A percentile compares a stretch with the other conserved stretches of the same genome.
These are phyloP conservation scores for Platyrinchus mystaceus DNA, from an alignment of 2,797 vertebrate genomes.

Conservation along the genomic window DNA sequence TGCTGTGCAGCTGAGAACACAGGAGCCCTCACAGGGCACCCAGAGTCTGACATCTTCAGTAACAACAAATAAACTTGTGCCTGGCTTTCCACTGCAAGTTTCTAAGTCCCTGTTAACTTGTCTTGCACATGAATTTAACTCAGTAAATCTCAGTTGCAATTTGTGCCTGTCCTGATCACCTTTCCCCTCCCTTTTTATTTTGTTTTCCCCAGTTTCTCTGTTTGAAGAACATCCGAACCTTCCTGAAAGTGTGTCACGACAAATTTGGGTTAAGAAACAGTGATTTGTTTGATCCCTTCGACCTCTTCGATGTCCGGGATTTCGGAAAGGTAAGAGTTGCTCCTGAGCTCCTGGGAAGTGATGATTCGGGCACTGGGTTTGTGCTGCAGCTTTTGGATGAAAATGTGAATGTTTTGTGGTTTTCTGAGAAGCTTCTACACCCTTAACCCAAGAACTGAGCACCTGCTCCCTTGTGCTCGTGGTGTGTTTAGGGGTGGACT, in stretches of 20 bases:
- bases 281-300: slow-evolving; percentile 96
- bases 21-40: background rate
- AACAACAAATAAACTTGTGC: slow-evolving; percentile 30
- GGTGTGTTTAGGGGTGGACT: background rate
- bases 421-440: background rate
- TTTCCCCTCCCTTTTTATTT: background rate
- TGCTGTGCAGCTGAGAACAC: slow-evolving; percentile 22
- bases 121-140: background rate
- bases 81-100: rapidly evolving
- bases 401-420: background rate
- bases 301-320: slow-evolving; percentile 96
- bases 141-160: background rate
- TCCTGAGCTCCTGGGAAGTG: background rate
- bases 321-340: slow-evolving; percentile 92
- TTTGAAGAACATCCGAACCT: slow-evolving; percentile 96
- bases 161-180: background rate
- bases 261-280: slow-evolving; percentile 93
- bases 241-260: slow-evolving; percentile 96
- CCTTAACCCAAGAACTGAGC: rapidly evolving
- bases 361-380: background rate
- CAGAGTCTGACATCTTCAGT: background rate
- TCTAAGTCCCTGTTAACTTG: background rate
- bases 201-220: slow-evolving; percentile 86
- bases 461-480: rapidly evolving
- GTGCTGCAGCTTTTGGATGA: background rate